phyloP scores from a whole-genome alignment of 1,140 invertebrate species.

The Belonocnema kinseyi region DNA sequence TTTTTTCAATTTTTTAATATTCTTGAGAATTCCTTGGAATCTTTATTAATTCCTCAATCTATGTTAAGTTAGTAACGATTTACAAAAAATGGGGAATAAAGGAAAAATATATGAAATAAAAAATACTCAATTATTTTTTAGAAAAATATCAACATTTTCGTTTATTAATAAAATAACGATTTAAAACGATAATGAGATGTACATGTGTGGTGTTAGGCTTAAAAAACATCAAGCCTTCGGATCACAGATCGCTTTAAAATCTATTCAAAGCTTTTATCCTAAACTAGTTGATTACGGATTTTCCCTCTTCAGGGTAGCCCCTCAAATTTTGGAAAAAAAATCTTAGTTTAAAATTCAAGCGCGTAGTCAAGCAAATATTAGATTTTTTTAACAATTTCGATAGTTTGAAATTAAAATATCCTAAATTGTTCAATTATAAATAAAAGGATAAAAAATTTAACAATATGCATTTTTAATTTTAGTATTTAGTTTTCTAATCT shows the following conservation, averaged over 20 bases:
- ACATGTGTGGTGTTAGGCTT: slow-evolving; percentile 59
- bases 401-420: no score
- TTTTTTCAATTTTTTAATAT: no score
- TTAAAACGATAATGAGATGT: slow-evolving; percentile 66
- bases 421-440: no score
- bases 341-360: no score
- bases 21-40: no score
- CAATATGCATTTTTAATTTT: no score
- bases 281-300: slow-evolving; percentile 48
- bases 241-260: slow-evolving; percentile 65
- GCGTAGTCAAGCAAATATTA: no score
- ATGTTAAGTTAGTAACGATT: not conserved
- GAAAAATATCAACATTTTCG: slow-evolving; percentile 68
- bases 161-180: slow-evolving; percentile 72
- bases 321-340: no score
- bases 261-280: slow-evolving; percentile 49
- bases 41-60: no score
- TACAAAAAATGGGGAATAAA: not conserved
- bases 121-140: slow-evolving; percentile 36
- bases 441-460: no score
- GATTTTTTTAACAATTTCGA: no score
- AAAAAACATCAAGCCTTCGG: slow-evolving; percentile 41
- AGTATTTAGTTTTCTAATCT: no score
- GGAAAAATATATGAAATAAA: slow-evolving; percentile 34
- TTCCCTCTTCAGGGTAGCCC: slow-evolving; percentile 21